Conservation (phyloP, 2,888 invertebrate genomes). For the Lepetodrilus schrolli region DNA sequence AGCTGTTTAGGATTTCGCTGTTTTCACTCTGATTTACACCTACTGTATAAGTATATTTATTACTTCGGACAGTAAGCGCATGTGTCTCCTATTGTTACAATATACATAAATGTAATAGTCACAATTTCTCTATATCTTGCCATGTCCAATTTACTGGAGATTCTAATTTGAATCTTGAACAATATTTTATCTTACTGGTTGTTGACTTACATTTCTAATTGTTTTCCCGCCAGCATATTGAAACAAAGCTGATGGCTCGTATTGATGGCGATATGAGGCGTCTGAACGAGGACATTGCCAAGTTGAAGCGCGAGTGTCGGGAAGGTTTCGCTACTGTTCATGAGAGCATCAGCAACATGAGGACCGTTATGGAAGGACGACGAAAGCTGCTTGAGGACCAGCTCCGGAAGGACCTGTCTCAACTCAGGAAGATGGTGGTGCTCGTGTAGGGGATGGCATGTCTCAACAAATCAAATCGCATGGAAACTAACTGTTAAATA, state of each 20-base stretch:
- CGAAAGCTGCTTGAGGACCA: conserved; percentile 73
- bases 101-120: no score
- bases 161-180: no score
- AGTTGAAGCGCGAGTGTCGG: conserved; percentile 70
- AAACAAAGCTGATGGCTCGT: conserved; percentile 54
- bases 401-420: conserved; percentile 73
- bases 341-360: conserved; percentile 74
- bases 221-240: conserved; percentile 53
- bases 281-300: conserved; percentile 65
- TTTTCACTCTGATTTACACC: background rate
- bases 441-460: conserved; percentile 60
- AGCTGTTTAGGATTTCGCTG: background rate
- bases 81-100: no score
- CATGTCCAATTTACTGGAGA: no score
- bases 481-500: no score
- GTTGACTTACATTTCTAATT: no score
- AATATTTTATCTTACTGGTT: no score
- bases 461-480: no score
- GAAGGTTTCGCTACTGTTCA: conserved; percentile 74
- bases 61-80: no score
- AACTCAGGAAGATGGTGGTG: conserved; percentile 75
- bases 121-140: no score
- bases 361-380: conserved; percentile 74
- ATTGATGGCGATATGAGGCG: conserved; percentile 54
- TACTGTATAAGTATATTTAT: background rate